Evolutionary conservation across 2,113 vertebrate species (phyloP).

Genomic region (Crotalus tigris): DNA sequence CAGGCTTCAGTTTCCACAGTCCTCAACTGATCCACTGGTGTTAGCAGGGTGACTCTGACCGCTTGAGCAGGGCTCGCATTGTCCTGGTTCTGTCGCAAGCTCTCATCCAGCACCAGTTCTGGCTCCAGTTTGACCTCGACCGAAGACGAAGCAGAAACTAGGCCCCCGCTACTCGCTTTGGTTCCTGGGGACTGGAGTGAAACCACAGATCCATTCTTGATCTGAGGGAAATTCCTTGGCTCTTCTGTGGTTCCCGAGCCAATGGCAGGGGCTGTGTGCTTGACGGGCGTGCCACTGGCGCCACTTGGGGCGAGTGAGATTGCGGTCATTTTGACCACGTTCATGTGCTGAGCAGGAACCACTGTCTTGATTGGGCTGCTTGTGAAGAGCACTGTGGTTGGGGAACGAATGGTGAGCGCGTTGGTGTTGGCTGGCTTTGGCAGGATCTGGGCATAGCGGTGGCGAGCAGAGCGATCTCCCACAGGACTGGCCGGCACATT

Average conservation of each 20-base stretch:
- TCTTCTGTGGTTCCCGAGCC: slow-evolving; percentile 72
- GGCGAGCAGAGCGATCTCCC: slow-evolving; percentile 87
- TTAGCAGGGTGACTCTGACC: slow-evolving; percentile 54
- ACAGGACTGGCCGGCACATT: slow-evolving; percentile 81
- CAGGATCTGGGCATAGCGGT: slow-evolving; percentile 93
- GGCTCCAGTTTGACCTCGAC: slow-evolving; percentile 86
- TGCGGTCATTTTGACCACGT: slow-evolving; percentile 93
- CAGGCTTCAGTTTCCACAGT: slow-evolving; percentile 62
- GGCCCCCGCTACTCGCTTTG: slow-evolving; percentile 56
- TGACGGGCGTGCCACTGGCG: slow-evolving; percentile 71
- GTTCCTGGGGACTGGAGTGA: slow-evolving; percentile 79
- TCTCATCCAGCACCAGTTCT: slow-evolving; percentile 79
- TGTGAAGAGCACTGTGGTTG: slow-evolving; percentile 89
- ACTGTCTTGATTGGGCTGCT: slow-evolving; percentile 94
- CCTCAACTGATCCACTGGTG: slow-evolving; percentile 61
- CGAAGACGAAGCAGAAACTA: slow-evolving; percentile 47
- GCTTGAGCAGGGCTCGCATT: slow-evolving; percentile 58
- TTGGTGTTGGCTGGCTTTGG: slow-evolving; percentile 88
- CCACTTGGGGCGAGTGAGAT: slow-evolving; percentile 86
- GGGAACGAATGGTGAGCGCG: slow-evolving; percentile 87
- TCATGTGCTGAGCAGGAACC: slow-evolving; percentile 88
- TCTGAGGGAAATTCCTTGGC: slow-evolving; percentile 68
- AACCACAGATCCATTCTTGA: slow-evolving; percentile 80
- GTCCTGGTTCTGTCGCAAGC: slow-evolving; percentile 69
- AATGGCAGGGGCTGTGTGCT: slow-evolving; percentile 76